Evolutionary conservation across 2,888 invertebrate species (phyloP), one percentile per base, ranked within the genome.

Genomic region (Lissonota sp.): DNA sequence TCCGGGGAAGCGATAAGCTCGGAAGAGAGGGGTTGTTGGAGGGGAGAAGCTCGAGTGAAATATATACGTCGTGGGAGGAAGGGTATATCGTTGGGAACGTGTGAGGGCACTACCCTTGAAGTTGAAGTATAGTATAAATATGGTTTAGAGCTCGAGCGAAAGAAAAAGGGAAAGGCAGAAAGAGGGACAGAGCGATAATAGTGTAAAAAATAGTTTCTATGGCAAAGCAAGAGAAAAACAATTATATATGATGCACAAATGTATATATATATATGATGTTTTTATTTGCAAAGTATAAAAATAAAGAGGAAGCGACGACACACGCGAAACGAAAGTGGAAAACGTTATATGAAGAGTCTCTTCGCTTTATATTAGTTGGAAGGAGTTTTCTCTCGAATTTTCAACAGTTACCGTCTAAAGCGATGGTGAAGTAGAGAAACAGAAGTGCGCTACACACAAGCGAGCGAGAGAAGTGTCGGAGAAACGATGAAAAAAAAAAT

Each of bases 1-100:
- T 64, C 79, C 77, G 76, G 78, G 72, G 62, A 77, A 79, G 76
- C 69, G 80, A 83, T 75, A 84, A 84, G 80, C 76, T 79, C 80
- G 73, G 74, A 44, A 79, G 70, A 58, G 74, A 58, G 57, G 67
- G 64, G 73, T 44, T 16, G 37, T n/a, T 63, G 51, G 78, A 46
- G 10, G 37, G 39, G 37, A 62, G 53, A 6, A 55, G 26, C 51
- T 44, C 37, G 12, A 66, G 58, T 70, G 63, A 60, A 71, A 76
- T 76, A 71, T 64, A 80, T 63, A 75, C 42, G 46, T 4, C 16
- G 40, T 12, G 57, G 10, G 55, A 42, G 44, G 16, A 74, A 60
- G 26, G 67, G 70, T 66, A 58, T 26, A 26, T 26, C 26, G 66
- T 39, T 49, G 57, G 16, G 8, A 14, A 14, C 44, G 64, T 42